These are phyloP conservation scores for Aricia agestis DNA, from an alignment of 1,140 invertebrate genomes.

Conservation along the genomic window DNA sequence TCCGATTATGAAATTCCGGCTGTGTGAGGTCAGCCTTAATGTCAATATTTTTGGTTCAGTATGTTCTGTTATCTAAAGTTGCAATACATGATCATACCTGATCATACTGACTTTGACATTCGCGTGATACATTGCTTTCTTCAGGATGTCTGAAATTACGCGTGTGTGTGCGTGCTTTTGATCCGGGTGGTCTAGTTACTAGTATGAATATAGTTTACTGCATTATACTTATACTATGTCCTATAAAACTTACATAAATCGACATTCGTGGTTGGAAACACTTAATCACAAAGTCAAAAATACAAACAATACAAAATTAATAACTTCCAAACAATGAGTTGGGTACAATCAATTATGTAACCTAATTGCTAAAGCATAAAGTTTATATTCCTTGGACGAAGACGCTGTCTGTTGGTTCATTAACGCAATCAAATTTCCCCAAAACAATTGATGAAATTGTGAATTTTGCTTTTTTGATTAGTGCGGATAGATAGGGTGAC, in stretches of 20 bases:
- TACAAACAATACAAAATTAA: constrained; percentile 10
- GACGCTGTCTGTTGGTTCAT: constrained; percentile 39
- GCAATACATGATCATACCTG: too few species aligned
- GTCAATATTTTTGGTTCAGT: too few species aligned
- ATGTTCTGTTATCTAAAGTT: too few species aligned
- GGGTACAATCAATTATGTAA: not conserved
- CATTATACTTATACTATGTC: too few species aligned
- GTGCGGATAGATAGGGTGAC: constrained; percentile 31
- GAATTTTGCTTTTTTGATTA: constrained; percentile 58
- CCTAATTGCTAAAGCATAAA: not conserved
- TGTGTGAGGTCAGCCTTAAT: too few species aligned
- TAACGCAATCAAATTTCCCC: constrained; percentile 55
- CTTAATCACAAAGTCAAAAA: constrained; percentile 9
- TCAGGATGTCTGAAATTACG: too few species aligned
- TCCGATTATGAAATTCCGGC: too few species aligned
- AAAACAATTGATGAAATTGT: constrained; percentile 57
- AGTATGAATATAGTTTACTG: too few species aligned
- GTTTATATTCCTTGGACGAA: not conserved
- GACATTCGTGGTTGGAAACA: not conserved
- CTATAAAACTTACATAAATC: not conserved
- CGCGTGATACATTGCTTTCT: too few species aligned
- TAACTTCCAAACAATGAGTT: constrained; percentile 2
- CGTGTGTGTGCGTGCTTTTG: too few species aligned
- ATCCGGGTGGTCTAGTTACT: too few species aligned
- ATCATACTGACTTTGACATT: too few species aligned